phyloP scores from a whole-genome alignment of 2,888 invertebrate genomes.

The Kryphioiulus occultus region DNA sequence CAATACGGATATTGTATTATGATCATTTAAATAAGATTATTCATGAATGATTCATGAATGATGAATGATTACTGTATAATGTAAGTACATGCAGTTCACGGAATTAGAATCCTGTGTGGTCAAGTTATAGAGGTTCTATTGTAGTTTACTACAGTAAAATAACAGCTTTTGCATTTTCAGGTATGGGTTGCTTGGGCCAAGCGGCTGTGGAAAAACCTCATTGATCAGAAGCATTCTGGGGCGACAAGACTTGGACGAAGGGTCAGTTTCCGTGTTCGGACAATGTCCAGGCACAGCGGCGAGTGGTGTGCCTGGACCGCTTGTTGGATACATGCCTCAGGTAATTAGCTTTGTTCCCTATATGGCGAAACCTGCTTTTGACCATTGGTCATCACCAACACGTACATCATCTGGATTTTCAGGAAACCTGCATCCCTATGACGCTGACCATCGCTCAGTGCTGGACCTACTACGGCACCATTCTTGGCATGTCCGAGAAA shows the following conservation, averaged over 20 bases:
- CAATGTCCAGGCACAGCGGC: constrained; percentile 74
- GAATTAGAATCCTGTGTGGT: no score
- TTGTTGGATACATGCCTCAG: constrained; percentile 98
- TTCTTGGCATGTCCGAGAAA: background rate
- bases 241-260: constrained; percentile 81
- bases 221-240: constrained; percentile 93
- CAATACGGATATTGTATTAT: no score
- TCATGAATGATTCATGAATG: no score
- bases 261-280: constrained; percentile 88
- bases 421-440: background rate
- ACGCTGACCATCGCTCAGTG: background rate
- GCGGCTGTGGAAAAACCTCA: constrained; percentile 96
- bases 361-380: no score
- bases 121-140: no score
- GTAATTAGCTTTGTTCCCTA: constrained; percentile 59
- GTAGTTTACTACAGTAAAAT: no score
- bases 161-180: constrained; percentile 66
- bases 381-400: no score
- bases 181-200: constrained; percentile 92
- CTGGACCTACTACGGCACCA: background rate
- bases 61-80: no score
- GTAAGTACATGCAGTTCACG: no score
- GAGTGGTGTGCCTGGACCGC: constrained; percentile 85
- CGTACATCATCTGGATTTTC: no score
- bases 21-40: no score